Conservation (phyloP, 1,140 invertebrate species). For the Camponotus vicinus region DNA sequence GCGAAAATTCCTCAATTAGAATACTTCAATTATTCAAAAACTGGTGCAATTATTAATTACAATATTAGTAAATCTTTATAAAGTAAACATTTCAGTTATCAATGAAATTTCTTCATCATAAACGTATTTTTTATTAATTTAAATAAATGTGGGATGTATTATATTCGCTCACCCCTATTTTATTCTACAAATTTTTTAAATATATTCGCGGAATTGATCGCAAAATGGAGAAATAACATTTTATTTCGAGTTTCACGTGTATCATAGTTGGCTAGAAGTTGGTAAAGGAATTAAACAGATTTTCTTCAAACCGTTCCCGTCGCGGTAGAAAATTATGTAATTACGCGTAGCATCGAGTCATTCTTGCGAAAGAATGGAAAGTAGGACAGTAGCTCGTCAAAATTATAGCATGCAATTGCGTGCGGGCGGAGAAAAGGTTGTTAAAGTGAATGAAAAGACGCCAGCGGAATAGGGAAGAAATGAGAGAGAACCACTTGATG, state of each 20-base stretch:
- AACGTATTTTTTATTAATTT: no score
- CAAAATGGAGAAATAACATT: neutral
- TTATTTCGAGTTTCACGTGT: neutral
- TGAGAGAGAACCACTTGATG: neutral
- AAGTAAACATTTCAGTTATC: no score
- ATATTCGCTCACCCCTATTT: no score
- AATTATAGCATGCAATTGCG: slow-evolving; percentile 55
- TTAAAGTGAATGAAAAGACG: slow-evolving; percentile 56
- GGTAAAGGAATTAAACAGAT: slow-evolving; percentile 29
- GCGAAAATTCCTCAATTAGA: no score
- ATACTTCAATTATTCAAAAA: no score
- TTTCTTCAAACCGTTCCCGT: neutral
- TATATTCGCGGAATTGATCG: neutral
- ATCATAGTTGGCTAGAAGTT: neutral
- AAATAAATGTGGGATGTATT: no score
- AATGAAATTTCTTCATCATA: no score
- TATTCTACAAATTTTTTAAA: neutral
- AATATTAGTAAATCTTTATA: no score
- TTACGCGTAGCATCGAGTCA: slow-evolving; percentile 28
- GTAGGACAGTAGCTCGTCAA: slow-evolving; percentile 51
- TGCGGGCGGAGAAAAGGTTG: slow-evolving; percentile 31
- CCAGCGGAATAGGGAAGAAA: neutral
- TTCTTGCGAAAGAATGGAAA: slow-evolving; percentile 35
- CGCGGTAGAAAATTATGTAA: slow-evolving; percentile 43
- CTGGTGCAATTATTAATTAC: no score